phyloP scores from a whole-genome alignment of 2,113 vertebrate genomes.

The Triplophysa rosa region DNA sequence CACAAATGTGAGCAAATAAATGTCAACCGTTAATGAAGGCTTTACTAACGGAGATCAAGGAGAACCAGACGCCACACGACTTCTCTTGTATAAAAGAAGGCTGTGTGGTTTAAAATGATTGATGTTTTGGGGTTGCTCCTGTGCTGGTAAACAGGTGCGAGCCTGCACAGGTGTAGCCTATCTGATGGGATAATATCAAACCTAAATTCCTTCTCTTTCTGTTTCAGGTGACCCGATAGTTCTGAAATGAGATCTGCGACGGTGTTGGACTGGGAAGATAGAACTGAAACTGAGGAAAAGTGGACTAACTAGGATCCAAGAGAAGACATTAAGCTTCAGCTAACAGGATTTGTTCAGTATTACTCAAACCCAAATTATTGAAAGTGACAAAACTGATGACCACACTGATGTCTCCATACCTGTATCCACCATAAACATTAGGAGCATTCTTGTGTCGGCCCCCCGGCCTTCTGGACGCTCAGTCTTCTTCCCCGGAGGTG shows the following conservation, averaged over 20 bases:
- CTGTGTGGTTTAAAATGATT: background rate
- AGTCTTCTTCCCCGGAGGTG: background rate
- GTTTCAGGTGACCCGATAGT: slow-evolving; percentile 80
- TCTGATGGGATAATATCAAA: slow-evolving; percentile 14
- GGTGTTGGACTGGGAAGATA: background rate
- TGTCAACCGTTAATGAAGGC: slow-evolving; percentile 34
- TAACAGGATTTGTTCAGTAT: slow-evolving; percentile 14
- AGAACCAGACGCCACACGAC: background rate
- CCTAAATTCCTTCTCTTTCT: slow-evolving; percentile 29
- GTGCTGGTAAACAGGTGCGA: slow-evolving; percentile 3
- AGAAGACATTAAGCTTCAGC: background rate
- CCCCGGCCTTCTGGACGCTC: background rate
- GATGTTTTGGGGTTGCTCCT: background rate
- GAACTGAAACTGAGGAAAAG: background rate
- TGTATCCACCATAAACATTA: slow-evolving; percentile 37
- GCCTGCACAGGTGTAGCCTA: background rate
- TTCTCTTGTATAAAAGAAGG: background rate
- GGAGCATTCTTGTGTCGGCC: slow-evolving; percentile 29
- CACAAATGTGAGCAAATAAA: slow-evolving; percentile 16
- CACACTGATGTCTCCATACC: slow-evolving; percentile 26
- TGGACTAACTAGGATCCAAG: background rate
- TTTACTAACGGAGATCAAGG: slow-evolving; percentile 5
- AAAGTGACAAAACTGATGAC: background rate
- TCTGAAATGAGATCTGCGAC: background rate
- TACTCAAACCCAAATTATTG: slow-evolving; percentile 4